phyloP scores from a whole-genome alignment of 2,888 invertebrate genomes.

The Plagodis dolabraria region DNA sequence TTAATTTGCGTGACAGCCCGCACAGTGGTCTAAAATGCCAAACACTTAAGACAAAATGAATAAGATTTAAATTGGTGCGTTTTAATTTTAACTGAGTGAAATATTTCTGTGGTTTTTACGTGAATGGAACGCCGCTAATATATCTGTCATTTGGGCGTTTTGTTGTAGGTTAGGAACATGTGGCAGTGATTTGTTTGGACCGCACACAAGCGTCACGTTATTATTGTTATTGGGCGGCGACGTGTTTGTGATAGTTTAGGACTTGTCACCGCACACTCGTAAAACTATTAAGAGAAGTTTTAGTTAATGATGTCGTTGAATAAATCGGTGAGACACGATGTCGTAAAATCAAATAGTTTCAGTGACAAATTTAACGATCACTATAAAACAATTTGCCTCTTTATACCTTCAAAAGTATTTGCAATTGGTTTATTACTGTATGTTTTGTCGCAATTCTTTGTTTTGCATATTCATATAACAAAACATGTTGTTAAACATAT shows the following conservation, averaged over 20 bases:
- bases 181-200: constrained; percentile 73
- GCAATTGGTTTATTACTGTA: constrained; percentile 26
- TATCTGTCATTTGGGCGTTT: constrained; percentile 80
- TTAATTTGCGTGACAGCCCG: constrained; percentile 23
- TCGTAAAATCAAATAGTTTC: constrained; percentile 26
- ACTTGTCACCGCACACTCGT: constrained; percentile 62
- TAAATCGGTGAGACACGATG: constrained; percentile 32
- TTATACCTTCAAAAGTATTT: constrained; percentile 16
- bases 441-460: constrained; percentile 10
- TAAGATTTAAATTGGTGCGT: constrained; percentile 45
- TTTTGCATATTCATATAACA: constrained; percentile 12
- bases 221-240: constrained; percentile 75
- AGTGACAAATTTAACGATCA: constrained; percentile 27
- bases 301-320: constrained; percentile 41
- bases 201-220: constrained; percentile 63
- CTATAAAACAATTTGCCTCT: constrained; percentile 23
- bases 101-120: constrained; percentile 53
- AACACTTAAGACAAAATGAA: constrained; percentile 24
- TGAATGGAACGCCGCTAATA: constrained; percentile 68
- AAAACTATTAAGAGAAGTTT: constrained; percentile 67
- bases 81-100: constrained; percentile 30
- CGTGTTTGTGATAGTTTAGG: constrained; percentile 68
- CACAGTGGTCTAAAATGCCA: constrained; percentile 18
- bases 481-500: background rate
- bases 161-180: constrained; percentile 71